These are phyloP conservation scores for Lepidurus arcticus DNA, from an alignment of 1,140 invertebrate genomes.

Conservation along the genomic window DNA sequence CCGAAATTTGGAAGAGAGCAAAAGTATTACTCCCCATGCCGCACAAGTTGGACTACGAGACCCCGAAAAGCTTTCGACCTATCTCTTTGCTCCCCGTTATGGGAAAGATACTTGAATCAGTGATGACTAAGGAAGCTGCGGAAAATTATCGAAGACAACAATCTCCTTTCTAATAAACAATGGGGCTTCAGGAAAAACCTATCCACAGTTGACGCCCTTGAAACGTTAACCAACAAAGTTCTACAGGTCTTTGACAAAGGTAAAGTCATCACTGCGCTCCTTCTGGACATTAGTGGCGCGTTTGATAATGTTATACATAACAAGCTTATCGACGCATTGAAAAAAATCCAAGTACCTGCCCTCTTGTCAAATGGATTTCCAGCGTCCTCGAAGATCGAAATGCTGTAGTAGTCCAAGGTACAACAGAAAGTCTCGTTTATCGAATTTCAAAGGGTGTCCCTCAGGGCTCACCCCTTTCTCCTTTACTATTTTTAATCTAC, in stretches of 20 bases:
- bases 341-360: constrained; percentile 23
- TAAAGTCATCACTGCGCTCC: background rate
- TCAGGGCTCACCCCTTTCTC: constrained; percentile 24
- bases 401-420: background rate
- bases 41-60: background rate
- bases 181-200: constrained; percentile 10
- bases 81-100: constrained; percentile 3
- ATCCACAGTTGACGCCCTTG: constrained; percentile 23
- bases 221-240: background rate
- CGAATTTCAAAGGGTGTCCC: constrained; percentile 22
- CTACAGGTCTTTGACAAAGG: background rate
- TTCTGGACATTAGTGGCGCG: too few species aligned
- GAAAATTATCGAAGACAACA: constrained; percentile 1
- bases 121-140: background rate
- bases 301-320: constrained; percentile 26
- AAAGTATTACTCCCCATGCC: constrained; percentile 25
- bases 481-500: constrained; percentile 19
- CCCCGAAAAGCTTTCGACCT: constrained; percentile 2
- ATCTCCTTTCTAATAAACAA: constrained; percentile 22
- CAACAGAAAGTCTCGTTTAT: background rate
- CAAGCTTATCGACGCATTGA: constrained; percentile 25
- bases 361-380: background rate
- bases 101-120: constrained; percentile 26
- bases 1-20: constrained; percentile 4
- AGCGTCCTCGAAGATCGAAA: constrained; percentile 10